phyloP scores from a whole-genome alignment of 2,888 invertebrate genomes.

The Tanaodytes sp. region DNA sequence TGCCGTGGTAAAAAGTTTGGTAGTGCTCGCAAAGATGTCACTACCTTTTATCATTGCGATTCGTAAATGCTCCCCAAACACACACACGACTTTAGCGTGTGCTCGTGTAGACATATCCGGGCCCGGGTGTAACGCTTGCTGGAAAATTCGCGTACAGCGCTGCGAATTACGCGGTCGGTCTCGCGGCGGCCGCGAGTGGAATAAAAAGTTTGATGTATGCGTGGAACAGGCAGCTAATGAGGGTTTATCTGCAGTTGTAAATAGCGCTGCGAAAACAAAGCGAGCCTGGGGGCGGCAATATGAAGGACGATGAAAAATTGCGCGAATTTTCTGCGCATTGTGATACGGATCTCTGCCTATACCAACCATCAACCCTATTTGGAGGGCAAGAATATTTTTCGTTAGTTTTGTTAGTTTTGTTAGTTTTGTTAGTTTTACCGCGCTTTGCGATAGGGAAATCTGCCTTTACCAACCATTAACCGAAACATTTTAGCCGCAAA shows the following conservation, averaged over 20 bases:
- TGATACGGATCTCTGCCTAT: too few species aligned
- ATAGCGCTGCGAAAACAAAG: constrained; percentile 44
- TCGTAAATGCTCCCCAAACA: constrained; percentile 9
- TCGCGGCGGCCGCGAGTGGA: neutral
- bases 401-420: neutral
- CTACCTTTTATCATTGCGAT: constrained; percentile 31
- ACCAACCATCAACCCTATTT: too few species aligned
- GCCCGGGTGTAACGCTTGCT: too few species aligned
- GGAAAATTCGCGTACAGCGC: too few species aligned
- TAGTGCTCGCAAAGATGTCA: constrained; percentile 16
- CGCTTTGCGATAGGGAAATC: too few species aligned
- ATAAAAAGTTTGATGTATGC: constrained; percentile 49
- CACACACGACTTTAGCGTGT: neutral
- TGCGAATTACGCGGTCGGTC: too few species aligned
- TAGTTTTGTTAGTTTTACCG: too few species aligned
- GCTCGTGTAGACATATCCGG: too few species aligned
- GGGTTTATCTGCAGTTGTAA: constrained; percentile 51
- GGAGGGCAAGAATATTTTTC: too few species aligned
- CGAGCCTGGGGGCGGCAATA: constrained; percentile 24
- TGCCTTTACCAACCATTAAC: too few species aligned
- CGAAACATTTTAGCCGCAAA: too few species aligned
- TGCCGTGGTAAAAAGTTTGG: constrained; percentile 22
- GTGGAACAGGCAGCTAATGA: constrained; percentile 37
- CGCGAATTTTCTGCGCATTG: too few species aligned
- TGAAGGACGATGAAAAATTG: constrained; percentile 46